These are phyloP conservation scores for Melipona quadrifasciata DNA, from an alignment of 1,140 invertebrate genomes.

Conservation along the genomic window DNA sequence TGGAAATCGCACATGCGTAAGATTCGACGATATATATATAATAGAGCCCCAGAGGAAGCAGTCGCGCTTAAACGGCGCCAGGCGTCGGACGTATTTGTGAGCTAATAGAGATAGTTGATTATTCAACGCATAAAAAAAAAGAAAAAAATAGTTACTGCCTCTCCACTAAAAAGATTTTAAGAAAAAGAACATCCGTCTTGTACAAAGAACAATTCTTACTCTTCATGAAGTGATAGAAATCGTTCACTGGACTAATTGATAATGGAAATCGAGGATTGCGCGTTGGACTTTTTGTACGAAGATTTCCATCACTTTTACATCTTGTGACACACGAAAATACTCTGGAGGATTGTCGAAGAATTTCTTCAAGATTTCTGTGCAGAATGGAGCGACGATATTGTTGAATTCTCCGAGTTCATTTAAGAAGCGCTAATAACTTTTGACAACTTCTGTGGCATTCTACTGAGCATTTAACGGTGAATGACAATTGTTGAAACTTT, in stretches of 20 bases:
- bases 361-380: too few relatives aligned
- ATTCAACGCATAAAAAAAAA: background rate
- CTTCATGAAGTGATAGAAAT: background rate
- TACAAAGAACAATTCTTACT: background rate
- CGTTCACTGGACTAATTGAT: too few relatives aligned
- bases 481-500: background rate
- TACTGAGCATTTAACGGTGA: background rate
- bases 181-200: background rate
- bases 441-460: background rate
- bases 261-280: background rate
- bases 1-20: constrained; percentile 72
- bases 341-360: background rate
- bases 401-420: background rate
- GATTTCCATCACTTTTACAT: background rate
- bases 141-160: background rate
- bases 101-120: too few relatives aligned
- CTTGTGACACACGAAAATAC: background rate
- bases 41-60: constrained; percentile 61
- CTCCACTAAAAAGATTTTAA: background rate
- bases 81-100: constrained; percentile 57
- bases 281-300: background rate
- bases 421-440: background rate
- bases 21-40: constrained; percentile 69
- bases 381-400: background rate
- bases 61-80: constrained; percentile 72